These are phyloP conservation scores for Pagrus major DNA, from an alignment of 2,113 vertebrate genomes.

Conservation along the genomic window DNA sequence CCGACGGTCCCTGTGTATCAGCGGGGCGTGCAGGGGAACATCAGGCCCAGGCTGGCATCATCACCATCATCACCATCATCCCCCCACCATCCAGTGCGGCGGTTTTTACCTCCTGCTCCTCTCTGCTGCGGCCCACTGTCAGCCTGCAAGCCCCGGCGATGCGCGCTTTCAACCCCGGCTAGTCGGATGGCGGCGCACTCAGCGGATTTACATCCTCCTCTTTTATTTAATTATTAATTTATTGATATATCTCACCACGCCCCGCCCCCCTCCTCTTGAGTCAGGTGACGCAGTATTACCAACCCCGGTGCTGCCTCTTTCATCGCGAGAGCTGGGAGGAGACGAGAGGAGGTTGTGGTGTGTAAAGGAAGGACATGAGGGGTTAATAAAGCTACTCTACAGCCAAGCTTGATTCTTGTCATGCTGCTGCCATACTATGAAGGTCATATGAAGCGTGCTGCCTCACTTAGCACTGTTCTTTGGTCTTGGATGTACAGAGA, in stretches of 20 bases:
- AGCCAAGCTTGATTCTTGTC: slow-evolving; percentile 30
- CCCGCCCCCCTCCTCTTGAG: slow-evolving; percentile 66
- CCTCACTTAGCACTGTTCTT: background rate
- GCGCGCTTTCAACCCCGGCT: slow-evolving; percentile 47
- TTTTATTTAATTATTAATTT: slow-evolving; percentile 73
- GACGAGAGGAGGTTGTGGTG: slow-evolving; percentile 20
- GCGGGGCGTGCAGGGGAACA: slow-evolving; percentile 52
- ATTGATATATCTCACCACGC: slow-evolving; percentile 49
- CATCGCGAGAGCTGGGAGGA: slow-evolving; percentile 65
- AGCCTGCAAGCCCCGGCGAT: slow-evolving; percentile 44
- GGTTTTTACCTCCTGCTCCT: slow-evolving; percentile 40
- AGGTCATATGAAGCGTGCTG: slow-evolving; percentile 68
- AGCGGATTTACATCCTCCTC: slow-evolving; percentile 45
- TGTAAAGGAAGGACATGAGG: slow-evolving; percentile 14
- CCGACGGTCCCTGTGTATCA: slow-evolving; percentile 62
- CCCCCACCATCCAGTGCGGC: slow-evolving; percentile 35
- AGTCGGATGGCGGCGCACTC: slow-evolving; percentile 50
- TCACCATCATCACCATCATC: slow-evolving; percentile 55
- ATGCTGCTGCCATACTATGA: slow-evolving; percentile 37
- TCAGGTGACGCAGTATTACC: slow-evolving; percentile 77
- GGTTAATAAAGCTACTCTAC: slow-evolving; percentile 38
- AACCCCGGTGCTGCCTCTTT: slow-evolving; percentile 51
- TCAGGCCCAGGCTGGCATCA: slow-evolving; percentile 54
- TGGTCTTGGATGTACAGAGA: background rate
- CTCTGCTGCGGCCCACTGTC: slow-evolving; percentile 41